Evolutionary conservation across 2,797 vertebrate genomes (phyloP), one percentile per base, ranked within the genome.

Genomic region (Selene dorsalis): DNA sequence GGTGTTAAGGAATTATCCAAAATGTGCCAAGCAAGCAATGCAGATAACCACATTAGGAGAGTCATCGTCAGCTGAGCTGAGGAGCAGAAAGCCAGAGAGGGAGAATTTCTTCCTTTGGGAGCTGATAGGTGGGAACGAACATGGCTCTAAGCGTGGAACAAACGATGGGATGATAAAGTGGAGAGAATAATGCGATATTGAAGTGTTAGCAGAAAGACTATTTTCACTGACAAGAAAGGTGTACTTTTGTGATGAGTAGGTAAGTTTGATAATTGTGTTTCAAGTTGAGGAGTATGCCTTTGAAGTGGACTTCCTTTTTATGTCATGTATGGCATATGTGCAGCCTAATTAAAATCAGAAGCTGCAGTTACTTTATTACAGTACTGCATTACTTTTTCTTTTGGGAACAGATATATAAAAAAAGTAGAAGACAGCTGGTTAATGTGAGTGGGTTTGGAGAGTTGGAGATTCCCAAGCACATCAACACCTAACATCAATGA

Each of bases 401-500:
- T 32, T 77, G 35, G 75, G 62, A 79, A 59, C 80, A 38, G 16
- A 74, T 77, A 86, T 84, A 80, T 83, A 5, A 69, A 82, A 81
- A 82, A 80, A 75, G 32, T 73, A 55, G 74, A 75, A 73, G 69
- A 82, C 35, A 80, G 79, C 80, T 73, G 73, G 66, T 84, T 16
- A 22, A 89, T 83, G 70, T 85, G 73, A 38, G 79, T 75, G 62
- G 79, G 75, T 72, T 86, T 85, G 87, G 60, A n/a, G 69, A 87
- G 64, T 52, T 75, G 77, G 77, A 88, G 64, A 77, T 79, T 75
- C 60, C 69, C 62, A 52, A 84, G 84, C 59, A 48, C 67, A 66
- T 85, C 53, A 6, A 87, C 75, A 82, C 61, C 58, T 35, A 83
- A 84, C 69, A 90, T 92, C 84, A 86, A 52, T 76, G 82, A 93